These are phyloP conservation scores for Zosterops borbonicus DNA, from an alignment of 2,113 vertebrate species.

Conservation along the genomic window DNA sequence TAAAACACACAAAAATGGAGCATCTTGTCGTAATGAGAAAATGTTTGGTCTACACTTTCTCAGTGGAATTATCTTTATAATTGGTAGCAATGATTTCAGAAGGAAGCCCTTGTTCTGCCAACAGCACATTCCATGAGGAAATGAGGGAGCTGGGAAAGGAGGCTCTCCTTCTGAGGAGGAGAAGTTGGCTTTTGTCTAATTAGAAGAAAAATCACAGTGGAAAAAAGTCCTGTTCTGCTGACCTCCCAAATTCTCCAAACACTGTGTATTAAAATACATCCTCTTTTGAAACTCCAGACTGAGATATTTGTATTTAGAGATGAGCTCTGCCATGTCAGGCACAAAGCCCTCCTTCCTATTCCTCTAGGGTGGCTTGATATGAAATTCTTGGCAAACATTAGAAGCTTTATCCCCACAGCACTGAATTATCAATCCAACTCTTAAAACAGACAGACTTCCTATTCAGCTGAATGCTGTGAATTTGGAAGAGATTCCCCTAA, in stretches of 20 bases:
- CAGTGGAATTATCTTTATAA: constrained; percentile 56
- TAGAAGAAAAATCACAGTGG: background rate
- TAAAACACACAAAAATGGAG: constrained; percentile 46
- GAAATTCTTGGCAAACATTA: constrained; percentile 19
- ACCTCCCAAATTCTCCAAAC: background rate
- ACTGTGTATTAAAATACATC: background rate
- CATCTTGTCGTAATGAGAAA: constrained; percentile 70
- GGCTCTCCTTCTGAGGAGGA: constrained; percentile 14
- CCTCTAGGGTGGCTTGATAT: background rate
- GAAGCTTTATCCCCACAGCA: background rate
- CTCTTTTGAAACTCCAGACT: constrained; percentile 6
- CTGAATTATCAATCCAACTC: background rate
- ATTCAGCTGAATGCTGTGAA: background rate
- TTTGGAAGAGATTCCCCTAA: constrained; percentile 17
- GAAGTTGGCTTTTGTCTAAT: constrained; percentile 61
- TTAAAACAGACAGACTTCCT: background rate
- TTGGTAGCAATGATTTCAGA: constrained; percentile 58
- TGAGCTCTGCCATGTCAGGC: background rate
- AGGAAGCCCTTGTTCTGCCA: constrained; percentile 53
- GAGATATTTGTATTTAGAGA: constrained; percentile 23
- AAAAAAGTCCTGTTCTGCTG: background rate
- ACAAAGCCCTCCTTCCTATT: background rate
- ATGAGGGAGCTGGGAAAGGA: constrained; percentile 31
- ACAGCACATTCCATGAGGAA: constrained; percentile 23
- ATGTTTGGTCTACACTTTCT: constrained; percentile 62